Conservation (phyloP, 2,797 vertebrate genomes). For the Lepus townsendii region DNA sequence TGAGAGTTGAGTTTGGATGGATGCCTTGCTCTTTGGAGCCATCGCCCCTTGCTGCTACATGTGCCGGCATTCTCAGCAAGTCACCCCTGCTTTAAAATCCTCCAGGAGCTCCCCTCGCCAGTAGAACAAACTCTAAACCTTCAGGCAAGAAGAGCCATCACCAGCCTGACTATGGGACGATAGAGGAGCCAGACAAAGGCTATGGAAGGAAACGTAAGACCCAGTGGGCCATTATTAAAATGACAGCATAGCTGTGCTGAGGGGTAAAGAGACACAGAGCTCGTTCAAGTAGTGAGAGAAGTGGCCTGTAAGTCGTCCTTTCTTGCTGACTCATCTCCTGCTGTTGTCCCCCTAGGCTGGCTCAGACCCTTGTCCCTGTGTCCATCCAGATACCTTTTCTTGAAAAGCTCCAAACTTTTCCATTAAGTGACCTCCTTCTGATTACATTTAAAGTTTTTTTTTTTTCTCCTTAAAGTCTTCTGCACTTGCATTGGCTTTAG, state of each 20-base stretch:
- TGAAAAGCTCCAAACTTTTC: not conserved
- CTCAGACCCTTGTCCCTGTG: too few relatives aligned
- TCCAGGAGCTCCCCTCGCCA: not conserved
- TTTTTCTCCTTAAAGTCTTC: not conserved
- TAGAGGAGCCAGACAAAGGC: not conserved
- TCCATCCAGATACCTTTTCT: not conserved
- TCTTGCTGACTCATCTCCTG: not conserved
- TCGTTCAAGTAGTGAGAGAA: not conserved
- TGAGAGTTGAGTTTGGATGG: fast-evolving
- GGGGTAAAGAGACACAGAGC: not conserved
- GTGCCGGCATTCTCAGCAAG: not conserved
- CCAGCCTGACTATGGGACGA: too few relatives aligned
- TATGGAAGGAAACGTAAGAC: not conserved
- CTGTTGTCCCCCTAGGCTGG: too few relatives aligned
- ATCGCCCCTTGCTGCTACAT: not conserved
- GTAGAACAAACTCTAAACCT: not conserved
- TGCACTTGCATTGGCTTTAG: not conserved
- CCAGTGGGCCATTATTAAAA: not conserved
- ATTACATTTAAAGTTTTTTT: not conserved
- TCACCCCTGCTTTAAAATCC: not conserved
- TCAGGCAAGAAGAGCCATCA: not conserved
- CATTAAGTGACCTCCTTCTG: not conserved
- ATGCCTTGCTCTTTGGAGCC: not conserved
- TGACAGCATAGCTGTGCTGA: not conserved
- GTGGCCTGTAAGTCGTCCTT: not conserved